Base-by-base conservation (phyloP, 1,140 invertebrate genomes). In the Temnothorax curvispinosus region DNA sequence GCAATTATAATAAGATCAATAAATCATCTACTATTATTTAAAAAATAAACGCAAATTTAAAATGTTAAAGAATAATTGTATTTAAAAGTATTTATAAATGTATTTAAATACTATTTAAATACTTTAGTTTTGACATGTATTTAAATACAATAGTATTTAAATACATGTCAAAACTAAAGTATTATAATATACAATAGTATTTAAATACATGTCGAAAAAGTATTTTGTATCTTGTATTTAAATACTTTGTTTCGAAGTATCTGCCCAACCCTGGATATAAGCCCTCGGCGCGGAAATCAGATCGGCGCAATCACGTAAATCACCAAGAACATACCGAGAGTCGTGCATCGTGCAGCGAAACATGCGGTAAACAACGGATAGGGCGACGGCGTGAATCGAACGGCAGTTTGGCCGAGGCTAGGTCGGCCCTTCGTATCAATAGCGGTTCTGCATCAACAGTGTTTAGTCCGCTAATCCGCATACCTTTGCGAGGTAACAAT, bases 401-500 rank as follows among this genome's bases (percentile, higher is more conserved):
- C 52, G 75, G 58, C 38, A 69, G 64, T 86, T 86, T 87, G 75
- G 84, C 54, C 69, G 52, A 75, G 62, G 71, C 50, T 71, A 72
- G 88, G 71, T 76, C 87, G 50, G 81, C 38, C 65, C 72, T 89
- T 69, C 81, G 72, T 86, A 89, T 89, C 88, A 86, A 89, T 89
- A 54, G 75, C 69, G 67, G 54, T 78, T 85, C 71, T 64, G 82
- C 87, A 76, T 86, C 88, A 87, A 84, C 72, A 65, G 87, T 86
- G 89, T 91, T 91, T 89, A 91, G 71, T 85, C 88, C 88, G 64
- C 50, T 91, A 91, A 91, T 91, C 86, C 91, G 90, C 90, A 91
- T 89, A 89, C 62, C 89, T 76, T 58, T 58, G 60, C 52, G 78
- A 89, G 74, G 38, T 50, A 89, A 50, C 74, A 69, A 86, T 91